Percentiles rank a stretch among this genome's conserved stretches.
These are phyloP conservation scores for Bergia sp. DNA, from an alignment of 92 coral and sea anemone genomes.

Conservation along the genomic window DNA sequence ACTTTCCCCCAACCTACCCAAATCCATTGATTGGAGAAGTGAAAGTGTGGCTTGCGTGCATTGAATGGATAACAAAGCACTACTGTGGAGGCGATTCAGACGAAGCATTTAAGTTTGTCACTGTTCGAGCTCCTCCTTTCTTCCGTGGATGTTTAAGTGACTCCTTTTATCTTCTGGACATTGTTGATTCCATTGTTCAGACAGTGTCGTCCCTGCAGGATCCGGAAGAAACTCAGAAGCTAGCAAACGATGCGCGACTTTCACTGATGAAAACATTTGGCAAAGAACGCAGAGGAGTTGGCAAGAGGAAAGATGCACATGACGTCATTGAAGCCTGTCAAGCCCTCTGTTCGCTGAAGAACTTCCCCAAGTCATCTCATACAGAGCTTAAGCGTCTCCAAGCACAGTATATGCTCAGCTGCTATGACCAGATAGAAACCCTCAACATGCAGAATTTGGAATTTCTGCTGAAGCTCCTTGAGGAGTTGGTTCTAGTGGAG, in stretches of 20 bases:
- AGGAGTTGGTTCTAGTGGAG: slow-evolving; percentile 66
- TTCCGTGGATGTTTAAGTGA: slow-evolving; percentile 79
- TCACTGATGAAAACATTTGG: slow-evolving; percentile 62
- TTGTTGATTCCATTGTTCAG: slow-evolving; percentile 72
- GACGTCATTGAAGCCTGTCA: slow-evolving; percentile 67
- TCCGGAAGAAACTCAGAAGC: slow-evolving; percentile 72
- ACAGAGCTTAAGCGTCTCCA: slow-evolving; percentile 73
- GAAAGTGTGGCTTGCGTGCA: slow-evolving; percentile 81
- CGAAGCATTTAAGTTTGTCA: slow-evolving; percentile 60
- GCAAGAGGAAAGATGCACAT: slow-evolving; percentile 53
- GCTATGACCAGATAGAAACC: slow-evolving; percentile 54
- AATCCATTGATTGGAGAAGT: slow-evolving; percentile 84
- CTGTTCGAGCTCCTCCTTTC: slow-evolving; percentile 67
- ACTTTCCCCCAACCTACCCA: slow-evolving; percentile 82
- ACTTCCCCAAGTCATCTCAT: slow-evolving; percentile 67
- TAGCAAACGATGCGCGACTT: slow-evolving; percentile 61
- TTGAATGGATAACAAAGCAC: slow-evolving; percentile 77
- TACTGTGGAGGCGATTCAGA: slow-evolving; percentile 67
- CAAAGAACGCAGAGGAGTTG: slow-evolving; percentile 8
- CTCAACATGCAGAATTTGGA: slow-evolving; percentile 45
- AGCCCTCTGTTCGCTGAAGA: slow-evolving; percentile 56
- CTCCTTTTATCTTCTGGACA: slow-evolving; percentile 74
- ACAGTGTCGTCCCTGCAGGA: slow-evolving; percentile 60
- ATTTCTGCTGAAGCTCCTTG: slow-evolving; percentile 65
- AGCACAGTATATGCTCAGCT: slow-evolving; percentile 67